Evolutionary conservation across 2,113 vertebrate genomes (phyloP), one percentile per base, ranked within the genome.

Genomic region (Dasyornis broadbenti): DNA sequence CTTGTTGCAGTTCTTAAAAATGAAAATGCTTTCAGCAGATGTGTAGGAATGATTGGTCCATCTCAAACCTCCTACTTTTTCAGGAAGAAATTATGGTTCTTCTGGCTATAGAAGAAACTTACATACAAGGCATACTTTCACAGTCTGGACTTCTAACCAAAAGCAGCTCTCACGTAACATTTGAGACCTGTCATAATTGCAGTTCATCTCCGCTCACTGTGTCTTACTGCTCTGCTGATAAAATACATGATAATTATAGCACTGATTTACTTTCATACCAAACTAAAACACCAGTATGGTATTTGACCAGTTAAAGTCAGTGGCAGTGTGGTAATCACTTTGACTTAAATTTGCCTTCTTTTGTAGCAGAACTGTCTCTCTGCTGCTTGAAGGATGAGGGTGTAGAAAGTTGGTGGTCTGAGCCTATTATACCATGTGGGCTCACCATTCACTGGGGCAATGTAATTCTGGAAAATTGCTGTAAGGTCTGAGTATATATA

Each of bases 241-340:
- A 85, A 85, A 64, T 68, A n/a, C 16, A 50, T 22, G 39, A 49
- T 81, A 72, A 72, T 77, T 53, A 57, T 31, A 44, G 3, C 35
- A 28, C 19, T 71, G 23, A 19, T 84, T 50, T 75, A n/a, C 11
- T 79, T 79, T 61, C 21, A 11, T 75, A 52, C 12, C 33, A n/a
- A 13, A 42, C 6, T 37, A 54, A 47, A 47, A 52, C 37, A 44
- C 17, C 6, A 22, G 1, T 60, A 39, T 80, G n/a, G 21, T 80
- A 17, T 35, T 40, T 70, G 13, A 12, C 21, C 7, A 3, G 2
- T 47, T 68, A 15, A 59, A 61, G 15, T 52, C 0, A 0, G 5
- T 52, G 60, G 28, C 66, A 86, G 2, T 35, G 15, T 23, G 15
- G 20, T n/a, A 65, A 44, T 39, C 4, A 28, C 24, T 63, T 37